Conservation (phyloP, 2,888 invertebrate genomes). For the Stegophylla sp. region DNA sequence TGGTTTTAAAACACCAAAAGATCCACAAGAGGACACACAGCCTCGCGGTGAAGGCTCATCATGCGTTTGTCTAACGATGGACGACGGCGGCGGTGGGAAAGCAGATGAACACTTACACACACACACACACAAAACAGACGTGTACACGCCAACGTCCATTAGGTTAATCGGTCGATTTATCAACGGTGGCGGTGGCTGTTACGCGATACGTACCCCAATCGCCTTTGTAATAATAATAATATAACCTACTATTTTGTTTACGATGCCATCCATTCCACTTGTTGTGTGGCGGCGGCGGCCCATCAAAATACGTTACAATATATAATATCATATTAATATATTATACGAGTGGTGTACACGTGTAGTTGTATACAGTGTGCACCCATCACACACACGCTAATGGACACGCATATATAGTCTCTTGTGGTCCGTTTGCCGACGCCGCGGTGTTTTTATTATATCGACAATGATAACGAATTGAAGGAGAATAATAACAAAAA, state of each 20-base stretch:
- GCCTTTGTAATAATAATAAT: constrained; percentile 26
- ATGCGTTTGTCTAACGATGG: not conserved
- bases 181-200: constrained; percentile 45
- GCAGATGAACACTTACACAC: not conserved
- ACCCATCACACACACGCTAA: not conserved
- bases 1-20: too few species aligned
- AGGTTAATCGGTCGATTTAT: constrained; percentile 55
- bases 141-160: constrained; percentile 22
- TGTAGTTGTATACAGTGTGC: not conserved
- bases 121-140: not conserved
- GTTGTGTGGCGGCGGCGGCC: constrained; percentile 27
- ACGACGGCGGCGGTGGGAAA: not conserved
- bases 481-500: not conserved
- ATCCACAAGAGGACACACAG: too few species aligned
- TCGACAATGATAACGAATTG: not conserved
- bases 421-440: not conserved
- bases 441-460: not conserved
- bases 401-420: constrained; percentile 6
- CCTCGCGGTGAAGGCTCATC: too few species aligned
- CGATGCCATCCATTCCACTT: constrained; percentile 31
- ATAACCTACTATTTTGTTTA: constrained; percentile 31
- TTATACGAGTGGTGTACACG: not conserved
- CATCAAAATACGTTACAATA: constrained; percentile 23
- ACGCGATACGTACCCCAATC: constrained; percentile 23
- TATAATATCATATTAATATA: not conserved